These are phyloP conservation scores for Neomorphus geoffroyi DNA, from an alignment of 2,797 vertebrate genomes.

Conservation along the genomic window DNA sequence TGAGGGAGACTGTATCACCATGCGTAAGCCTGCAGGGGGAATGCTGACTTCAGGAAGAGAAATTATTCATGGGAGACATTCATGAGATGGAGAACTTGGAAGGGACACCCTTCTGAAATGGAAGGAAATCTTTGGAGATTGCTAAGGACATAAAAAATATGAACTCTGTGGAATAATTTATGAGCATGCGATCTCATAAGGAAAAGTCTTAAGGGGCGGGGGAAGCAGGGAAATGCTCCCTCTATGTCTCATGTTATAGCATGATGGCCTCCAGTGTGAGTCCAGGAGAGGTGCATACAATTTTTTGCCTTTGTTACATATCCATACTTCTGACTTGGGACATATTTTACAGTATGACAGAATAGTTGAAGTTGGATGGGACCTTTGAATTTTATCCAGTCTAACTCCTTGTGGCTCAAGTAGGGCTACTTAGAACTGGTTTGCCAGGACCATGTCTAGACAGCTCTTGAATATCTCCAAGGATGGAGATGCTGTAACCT, in stretches of 20 bases:
- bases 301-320: neutral
- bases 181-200: neutral
- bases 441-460: neutral
- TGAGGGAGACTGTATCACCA: neutral
- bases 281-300: neutral
- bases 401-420: neutral
- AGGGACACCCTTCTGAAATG: neutral
- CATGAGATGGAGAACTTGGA: neutral
- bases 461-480: neutral
- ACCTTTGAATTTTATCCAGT: neutral
- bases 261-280: neutral
- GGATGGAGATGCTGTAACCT: neutral
- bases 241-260: neutral
- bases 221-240: neutral
- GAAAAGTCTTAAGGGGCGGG: neutral
- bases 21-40: neutral
- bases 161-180: neutral
- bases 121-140: neutral
- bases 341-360: neutral
- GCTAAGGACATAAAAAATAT: neutral
- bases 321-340: neutral
- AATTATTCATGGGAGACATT: slow-evolving; percentile 10
- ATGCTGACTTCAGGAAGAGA: neutral
- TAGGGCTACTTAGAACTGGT: neutral
- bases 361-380: neutral